Base-by-base conservation (phyloP, 2,888 invertebrate genomes). In the Tuta absoluta region DNA sequence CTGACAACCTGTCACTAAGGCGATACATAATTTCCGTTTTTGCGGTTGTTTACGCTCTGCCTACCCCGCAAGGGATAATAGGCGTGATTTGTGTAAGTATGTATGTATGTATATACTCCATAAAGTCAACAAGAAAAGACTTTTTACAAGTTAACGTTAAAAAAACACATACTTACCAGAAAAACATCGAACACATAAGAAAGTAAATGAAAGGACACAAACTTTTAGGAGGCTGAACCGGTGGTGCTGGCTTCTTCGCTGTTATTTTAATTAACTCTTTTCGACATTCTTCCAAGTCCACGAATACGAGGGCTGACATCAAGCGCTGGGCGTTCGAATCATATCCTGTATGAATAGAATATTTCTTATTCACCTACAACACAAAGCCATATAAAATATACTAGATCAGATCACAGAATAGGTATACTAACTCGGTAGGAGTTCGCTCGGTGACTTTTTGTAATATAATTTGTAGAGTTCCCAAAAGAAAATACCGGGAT, bases 401-500 rank as follows among this genome's bases (percentile, higher is more conserved):
- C 1, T 8, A 28, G 14, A 4, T 10, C n/a, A n/a, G 21, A 12
- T 4, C 10, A 14, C 21, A 41, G 14, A 10, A 12, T 19, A 41
- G 1, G 14, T 45, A 28, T 45, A 61, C 75, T 78, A 71, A 87
- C 87, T 73, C 65, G 72, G 65, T 67, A 76, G 76, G 62, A 84
- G 70, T 68, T 81, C 77, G 69, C 77, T 86, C 0, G 91, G 91
- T 11, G 86, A 70, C 51, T 65, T 74, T 65, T 87, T 85, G 72
- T 86, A 91, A 65, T 84, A 66, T 10, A 77, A 75, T 17, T 77
- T 76, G 64, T 88, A 91, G 0, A 92, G 76, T 70, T 81, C 81
- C 89, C 91, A 91, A 64, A 92, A 82, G 71, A 92, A 92, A n/a
- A 89, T 72, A 1, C 89, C 90, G 1, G 91, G 81, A 53, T 91